Evolutionary conservation across 2,113 vertebrate genomes (phyloP).

Genomic region (Madoqua kirkii): DNA sequence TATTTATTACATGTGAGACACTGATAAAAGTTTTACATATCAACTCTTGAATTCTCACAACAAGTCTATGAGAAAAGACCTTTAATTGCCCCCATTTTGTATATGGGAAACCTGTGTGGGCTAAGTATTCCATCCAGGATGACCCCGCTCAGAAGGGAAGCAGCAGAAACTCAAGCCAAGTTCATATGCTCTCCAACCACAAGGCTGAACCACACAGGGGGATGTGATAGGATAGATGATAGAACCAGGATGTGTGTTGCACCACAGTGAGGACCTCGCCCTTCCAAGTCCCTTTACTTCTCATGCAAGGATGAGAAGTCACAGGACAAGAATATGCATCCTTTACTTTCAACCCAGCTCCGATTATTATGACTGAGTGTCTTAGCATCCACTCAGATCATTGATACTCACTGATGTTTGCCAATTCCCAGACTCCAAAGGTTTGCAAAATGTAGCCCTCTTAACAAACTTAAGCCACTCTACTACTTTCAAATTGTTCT

Average conservation of each 20-base stretch:
- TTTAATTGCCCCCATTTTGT: not conserved
- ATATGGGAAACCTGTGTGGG: not conserved
- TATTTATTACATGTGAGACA: not conserved
- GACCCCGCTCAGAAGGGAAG: too few relatives aligned
- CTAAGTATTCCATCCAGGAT: not conserved
- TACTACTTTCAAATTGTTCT: slow-evolving; percentile 76
- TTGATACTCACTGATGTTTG: slow-evolving; percentile 54
- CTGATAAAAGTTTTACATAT: not conserved
- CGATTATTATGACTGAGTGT: not conserved
- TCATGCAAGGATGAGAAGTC: too few relatives aligned
- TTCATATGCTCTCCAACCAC: not conserved
- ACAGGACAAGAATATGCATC: too few relatives aligned
- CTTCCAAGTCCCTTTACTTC: too few relatives aligned
- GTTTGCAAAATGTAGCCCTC: slow-evolving; percentile 26
- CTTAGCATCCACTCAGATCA: slow-evolving; percentile 18
- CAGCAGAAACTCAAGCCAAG: not conserved
- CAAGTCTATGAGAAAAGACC: not conserved
- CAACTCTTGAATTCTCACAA: not conserved
- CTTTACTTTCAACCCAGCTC: too few relatives aligned
- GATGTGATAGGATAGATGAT: not conserved
- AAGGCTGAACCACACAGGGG: not conserved
- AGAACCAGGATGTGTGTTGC: not conserved
- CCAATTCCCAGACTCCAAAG: slow-evolving; percentile 55
- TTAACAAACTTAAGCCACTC: slow-evolving; percentile 71
- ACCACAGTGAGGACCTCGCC: not conserved